phyloP scores from a whole-genome alignment of 2,888 invertebrate species.

The Limenitis camilla region DNA sequence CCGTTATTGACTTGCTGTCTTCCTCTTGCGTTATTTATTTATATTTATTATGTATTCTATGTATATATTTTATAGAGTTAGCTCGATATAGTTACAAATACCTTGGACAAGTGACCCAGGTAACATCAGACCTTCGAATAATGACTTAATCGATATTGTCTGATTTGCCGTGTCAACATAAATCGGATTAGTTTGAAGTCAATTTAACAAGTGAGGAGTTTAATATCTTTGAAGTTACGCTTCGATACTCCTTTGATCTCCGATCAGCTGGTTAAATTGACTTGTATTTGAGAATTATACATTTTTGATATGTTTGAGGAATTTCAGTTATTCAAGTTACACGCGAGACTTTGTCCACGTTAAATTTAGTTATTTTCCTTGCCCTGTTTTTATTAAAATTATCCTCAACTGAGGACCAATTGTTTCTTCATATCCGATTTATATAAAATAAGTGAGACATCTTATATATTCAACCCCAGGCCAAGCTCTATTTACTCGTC shows the following conservation, averaged over 20 bases:
- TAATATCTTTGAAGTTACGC: conserved; percentile 12
- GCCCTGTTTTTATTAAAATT: too few relatives aligned
- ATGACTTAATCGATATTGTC: not conserved
- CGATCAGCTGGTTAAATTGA: conserved; percentile 11
- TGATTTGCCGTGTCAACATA: conserved; percentile 14
- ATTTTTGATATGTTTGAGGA: conserved; percentile 2
- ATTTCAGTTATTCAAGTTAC: conserved; percentile 1
- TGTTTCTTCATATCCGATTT: too few relatives aligned
- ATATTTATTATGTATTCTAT: too few relatives aligned
- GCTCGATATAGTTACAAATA: too few relatives aligned
- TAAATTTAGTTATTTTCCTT: not conserved
- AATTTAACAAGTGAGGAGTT: conserved; percentile 14
- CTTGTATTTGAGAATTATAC: conserved; percentile 4
- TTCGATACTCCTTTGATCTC: conserved; percentile 14
- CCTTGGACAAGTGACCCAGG: too few relatives aligned
- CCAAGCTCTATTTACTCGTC: not conserved
- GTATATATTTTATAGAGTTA: too few relatives aligned
- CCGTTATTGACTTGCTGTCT: too few relatives aligned
- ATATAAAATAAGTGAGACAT: too few relatives aligned
- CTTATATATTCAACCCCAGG: too few relatives aligned
- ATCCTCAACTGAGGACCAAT: too few relatives aligned
- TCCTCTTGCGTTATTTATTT: too few relatives aligned
- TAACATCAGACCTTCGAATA: not conserved
- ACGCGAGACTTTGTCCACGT: not conserved
- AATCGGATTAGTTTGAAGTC: conserved; percentile 20